These are phyloP conservation scores for Stenoptilia bipunctidactyla DNA, from an alignment of 2,888 invertebrate genomes.

Conservation along the genomic window DNA sequence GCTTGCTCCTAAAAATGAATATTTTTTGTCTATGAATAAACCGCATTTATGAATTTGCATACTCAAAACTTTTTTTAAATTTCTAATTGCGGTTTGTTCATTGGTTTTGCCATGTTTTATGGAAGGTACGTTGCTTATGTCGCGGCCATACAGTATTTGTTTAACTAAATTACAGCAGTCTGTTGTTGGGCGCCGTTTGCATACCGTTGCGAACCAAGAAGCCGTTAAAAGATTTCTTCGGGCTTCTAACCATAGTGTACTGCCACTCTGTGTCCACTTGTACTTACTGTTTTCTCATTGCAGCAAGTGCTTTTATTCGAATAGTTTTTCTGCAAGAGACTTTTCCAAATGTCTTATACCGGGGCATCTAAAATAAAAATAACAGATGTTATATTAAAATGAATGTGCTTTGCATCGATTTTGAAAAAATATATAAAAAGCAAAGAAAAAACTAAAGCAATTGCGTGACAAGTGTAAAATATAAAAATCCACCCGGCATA, in stretches of 20 bases:
- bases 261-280: not conserved
- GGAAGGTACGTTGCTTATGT: not conserved
- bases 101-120: slow-evolving; percentile 2
- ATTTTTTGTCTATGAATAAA: too few relatives aligned
- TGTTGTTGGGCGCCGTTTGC: slow-evolving; percentile 2
- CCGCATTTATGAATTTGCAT: slow-evolving; percentile 11
- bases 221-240: slow-evolving; percentile 5
- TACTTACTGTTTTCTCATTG: not conserved
- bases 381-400: too few relatives aligned
- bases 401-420: too few relatives aligned
- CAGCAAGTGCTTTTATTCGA: too few relatives aligned
- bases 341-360: too few relatives aligned
- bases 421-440: too few relatives aligned
- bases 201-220: slow-evolving; percentile 7
- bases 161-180: not conserved
- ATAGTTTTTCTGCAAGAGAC: too few relatives aligned
- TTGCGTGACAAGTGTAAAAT: too few relatives aligned
- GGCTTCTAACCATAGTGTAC: not conserved
- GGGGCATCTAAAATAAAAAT: too few relatives aligned
- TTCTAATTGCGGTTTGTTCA: slow-evolving; percentile 1
- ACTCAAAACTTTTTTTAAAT: slow-evolving; percentile 5
- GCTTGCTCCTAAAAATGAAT: slow-evolving; percentile 13
- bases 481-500: too few relatives aligned
- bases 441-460: too few relatives aligned
- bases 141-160: slow-evolving; percentile 2